Conservation (phyloP, 2,888 invertebrate genomes). For the Autographa pulchrina region DNA sequence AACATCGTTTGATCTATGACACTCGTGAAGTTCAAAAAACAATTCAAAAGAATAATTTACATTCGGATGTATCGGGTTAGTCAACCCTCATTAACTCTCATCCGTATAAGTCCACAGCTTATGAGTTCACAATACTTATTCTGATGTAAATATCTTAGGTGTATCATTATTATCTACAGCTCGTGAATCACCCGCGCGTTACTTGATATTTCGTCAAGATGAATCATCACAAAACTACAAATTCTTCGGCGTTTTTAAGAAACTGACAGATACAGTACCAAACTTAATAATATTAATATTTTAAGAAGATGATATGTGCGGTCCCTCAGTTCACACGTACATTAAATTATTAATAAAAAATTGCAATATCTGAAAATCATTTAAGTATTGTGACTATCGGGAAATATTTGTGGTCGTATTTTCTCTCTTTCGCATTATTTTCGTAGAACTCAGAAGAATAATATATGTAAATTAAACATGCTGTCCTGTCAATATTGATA, state of each 20-base stretch:
- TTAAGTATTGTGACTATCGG: too few species aligned
- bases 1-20: too few species aligned
- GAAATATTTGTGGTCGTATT: too few species aligned
- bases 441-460: background rate
- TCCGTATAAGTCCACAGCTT: constrained; percentile 60
- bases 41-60: background rate
- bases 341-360: too few species aligned
- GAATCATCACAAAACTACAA: background rate
- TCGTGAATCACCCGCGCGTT: background rate
- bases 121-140: constrained; percentile 41
- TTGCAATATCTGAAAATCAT: too few species aligned
- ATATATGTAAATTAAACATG: background rate
- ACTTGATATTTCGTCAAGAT: background rate
- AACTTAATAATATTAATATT: too few species aligned
- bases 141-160: constrained; percentile 4
- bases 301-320: too few species aligned
- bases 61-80: constrained; percentile 30
- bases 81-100: constrained; percentile 45
- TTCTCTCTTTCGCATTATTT: background rate
- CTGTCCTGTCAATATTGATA: background rate
- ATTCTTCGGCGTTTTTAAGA: background rate
- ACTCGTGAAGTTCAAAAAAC: background rate
- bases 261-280: background rate
- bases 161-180: constrained; percentile 11
- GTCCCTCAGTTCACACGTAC: too few species aligned